Conservation (phyloP, 2,113 vertebrate species). For the Marcusenius ussheri region DNA sequence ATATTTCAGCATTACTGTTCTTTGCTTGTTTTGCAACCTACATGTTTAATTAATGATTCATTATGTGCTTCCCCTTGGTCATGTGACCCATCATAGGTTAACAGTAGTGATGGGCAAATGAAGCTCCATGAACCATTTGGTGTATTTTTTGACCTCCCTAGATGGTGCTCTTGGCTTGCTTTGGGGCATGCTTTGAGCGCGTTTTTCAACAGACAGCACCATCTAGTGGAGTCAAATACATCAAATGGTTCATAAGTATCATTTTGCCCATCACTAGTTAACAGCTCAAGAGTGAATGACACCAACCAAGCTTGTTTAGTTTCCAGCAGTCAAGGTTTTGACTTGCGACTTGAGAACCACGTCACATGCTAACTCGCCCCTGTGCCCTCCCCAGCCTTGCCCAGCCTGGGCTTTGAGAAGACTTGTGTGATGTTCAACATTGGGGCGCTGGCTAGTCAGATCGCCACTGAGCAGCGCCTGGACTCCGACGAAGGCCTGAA, state of each 20-base stretch:
- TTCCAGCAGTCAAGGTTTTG: not conserved
- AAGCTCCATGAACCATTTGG: too few species aligned
- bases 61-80: not conserved
- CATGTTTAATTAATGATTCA: not conserved
- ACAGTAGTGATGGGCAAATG: not conserved
- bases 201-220: too few species aligned
- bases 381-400: slow-evolving; percentile 54
- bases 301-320: not conserved
- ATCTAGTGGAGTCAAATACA: too few species aligned
- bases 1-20: not conserved
- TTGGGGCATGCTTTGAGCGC: too few species aligned
- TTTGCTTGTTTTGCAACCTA: not conserved
- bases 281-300: not conserved
- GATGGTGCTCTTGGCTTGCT: too few species aligned
- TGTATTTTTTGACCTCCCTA: too few species aligned
- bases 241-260: too few species aligned
- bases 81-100: not conserved
- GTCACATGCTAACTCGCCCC: not conserved
- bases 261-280: not conserved
- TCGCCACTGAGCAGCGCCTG: slow-evolving; percentile 91
- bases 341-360: not conserved
- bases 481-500: slow-evolving; percentile 93
- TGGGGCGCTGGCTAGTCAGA: slow-evolving; percentile 93
- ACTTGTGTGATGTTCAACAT: slow-evolving; percentile 93
- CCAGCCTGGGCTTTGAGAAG: slow-evolving; percentile 94